phyloP scores from a whole-genome alignment of 2,113 vertebrate species.

The Scalopus aquaticus region DNA sequence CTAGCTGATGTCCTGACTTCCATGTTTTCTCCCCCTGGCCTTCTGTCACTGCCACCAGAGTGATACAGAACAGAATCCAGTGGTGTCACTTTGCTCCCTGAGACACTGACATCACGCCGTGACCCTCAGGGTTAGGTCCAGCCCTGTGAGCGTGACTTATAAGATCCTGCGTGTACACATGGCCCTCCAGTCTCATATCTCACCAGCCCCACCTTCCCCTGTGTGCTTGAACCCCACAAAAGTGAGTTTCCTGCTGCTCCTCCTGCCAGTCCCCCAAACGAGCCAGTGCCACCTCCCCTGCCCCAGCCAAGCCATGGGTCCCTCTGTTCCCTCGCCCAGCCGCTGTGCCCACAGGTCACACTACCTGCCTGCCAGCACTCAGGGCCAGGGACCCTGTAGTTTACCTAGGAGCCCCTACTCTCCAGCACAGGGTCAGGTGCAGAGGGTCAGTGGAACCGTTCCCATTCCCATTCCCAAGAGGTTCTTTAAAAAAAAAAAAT shows the following conservation, averaged over 20 bases:
- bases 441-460: background rate
- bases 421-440: background rate
- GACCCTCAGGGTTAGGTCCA: background rate
- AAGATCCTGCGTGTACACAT: background rate
- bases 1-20: background rate
- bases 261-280: background rate
- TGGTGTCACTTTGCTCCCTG: background rate
- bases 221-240: background rate
- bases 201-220: background rate
- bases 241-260: background rate
- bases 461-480: background rate
- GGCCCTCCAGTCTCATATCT: background rate
- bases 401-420: background rate
- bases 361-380: background rate
- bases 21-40: background rate
- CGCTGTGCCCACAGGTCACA: background rate
- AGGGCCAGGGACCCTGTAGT: fast-evolving
- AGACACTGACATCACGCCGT: background rate
- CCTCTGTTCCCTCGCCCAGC: background rate
- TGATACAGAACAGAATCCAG: background rate
- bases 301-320: background rate
- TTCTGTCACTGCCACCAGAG: background rate
- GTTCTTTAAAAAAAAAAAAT: too few species aligned
- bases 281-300: background rate
- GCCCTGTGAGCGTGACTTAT: background rate